Base-by-base conservation (phyloP, 2,888 invertebrate genomes). In the Kuschelorhynchus macadamiae region DNA sequence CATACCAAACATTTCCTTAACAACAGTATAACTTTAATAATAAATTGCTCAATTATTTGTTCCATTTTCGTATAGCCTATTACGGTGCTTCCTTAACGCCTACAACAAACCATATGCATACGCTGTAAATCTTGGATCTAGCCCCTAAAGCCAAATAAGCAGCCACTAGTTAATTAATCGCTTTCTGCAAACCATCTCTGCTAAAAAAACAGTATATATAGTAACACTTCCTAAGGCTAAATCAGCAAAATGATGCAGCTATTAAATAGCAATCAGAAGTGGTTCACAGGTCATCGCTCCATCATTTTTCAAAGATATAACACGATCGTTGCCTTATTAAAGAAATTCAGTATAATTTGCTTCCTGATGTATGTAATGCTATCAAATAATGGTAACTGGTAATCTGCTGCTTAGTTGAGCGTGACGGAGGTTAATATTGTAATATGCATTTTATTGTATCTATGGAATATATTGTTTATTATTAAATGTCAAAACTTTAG, bases 221-320 rank as follows among this genome's bases (percentile, higher is more conserved):
- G 57, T 57, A 46, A 33, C 9, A 36, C 36, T 30, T 47, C 47
- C 39, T 33, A 14, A n/a, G 42, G 59, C 44, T 16, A 46, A 42
- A 57, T 14, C 46, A 17, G 49, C 32, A 49, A 60, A 49, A 49
- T 17, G 36, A 42, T 60, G 60, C 33, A 59, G 62, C 32, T 53
- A 62, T 62, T 46, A 62, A 62, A 62, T 46, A 36, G 52, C 53
- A 53, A 62, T 62, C 52, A 52, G 46, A 53, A 62, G 52, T 53
- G 44, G 53, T 61, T 52, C 53, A 44, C 44, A 50, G 62, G 59
- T 59, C 59, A 59, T 47, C 49, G 59, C 20, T 36, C 59, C 39
- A 32, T 25, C 36, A 59, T 20, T 47, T 59, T 59, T 47, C 46
- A 57, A 30, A 9, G 39, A n/a, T 46, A 44, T n/a, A 55, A 39